Evolutionary conservation across 2,797 vertebrate genomes (phyloP).

Genomic region (Gadopsis bispinosus): DNA sequence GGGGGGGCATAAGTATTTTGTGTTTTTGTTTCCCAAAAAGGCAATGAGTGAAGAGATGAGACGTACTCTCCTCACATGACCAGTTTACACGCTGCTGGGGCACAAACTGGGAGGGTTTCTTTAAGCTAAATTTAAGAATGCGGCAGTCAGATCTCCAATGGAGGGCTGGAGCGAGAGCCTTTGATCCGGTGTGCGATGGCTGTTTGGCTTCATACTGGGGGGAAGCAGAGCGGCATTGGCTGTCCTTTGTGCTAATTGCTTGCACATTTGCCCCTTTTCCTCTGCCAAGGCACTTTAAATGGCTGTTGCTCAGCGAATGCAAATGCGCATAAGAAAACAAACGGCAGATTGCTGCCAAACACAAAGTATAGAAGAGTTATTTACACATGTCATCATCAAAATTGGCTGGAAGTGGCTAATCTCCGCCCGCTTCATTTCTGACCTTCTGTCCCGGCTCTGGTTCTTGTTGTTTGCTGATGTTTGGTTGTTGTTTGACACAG

Average conservation of each 20-base stretch:
- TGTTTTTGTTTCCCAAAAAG: slow-evolving; percentile 74
- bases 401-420: background rate
- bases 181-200: slow-evolving; percentile 75
- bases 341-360: slow-evolving; percentile 38
- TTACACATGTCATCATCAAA: background rate
- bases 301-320: slow-evolving; percentile 32
- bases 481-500: slow-evolving; percentile 36
- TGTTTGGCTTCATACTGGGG: slow-evolving; percentile 59
- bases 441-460: slow-evolving; percentile 56
- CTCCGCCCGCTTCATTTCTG: background rate
- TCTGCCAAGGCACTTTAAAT: slow-evolving; percentile 50
- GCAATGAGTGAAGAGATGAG: slow-evolving; percentile 50
- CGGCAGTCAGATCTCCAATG: slow-evolving; percentile 65
- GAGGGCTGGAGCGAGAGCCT: slow-evolving; percentile 69
- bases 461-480: slow-evolving; percentile 41
- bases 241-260: slow-evolving; percentile 74
- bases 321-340: slow-evolving; percentile 45
- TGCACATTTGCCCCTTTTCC: slow-evolving; percentile 70
- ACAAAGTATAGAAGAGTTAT: background rate
- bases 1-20: slow-evolving; percentile 48
- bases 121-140: slow-evolving; percentile 72
- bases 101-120: slow-evolving; percentile 67
- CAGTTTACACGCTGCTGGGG: slow-evolving; percentile 50
- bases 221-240: slow-evolving; percentile 56
- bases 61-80: slow-evolving; percentile 47